Percentiles rank a stretch among this genome's conserved stretches.
Conservation (phyloP, 2,113 vertebrate species). For the Pycnonotus jocosus region DNA sequence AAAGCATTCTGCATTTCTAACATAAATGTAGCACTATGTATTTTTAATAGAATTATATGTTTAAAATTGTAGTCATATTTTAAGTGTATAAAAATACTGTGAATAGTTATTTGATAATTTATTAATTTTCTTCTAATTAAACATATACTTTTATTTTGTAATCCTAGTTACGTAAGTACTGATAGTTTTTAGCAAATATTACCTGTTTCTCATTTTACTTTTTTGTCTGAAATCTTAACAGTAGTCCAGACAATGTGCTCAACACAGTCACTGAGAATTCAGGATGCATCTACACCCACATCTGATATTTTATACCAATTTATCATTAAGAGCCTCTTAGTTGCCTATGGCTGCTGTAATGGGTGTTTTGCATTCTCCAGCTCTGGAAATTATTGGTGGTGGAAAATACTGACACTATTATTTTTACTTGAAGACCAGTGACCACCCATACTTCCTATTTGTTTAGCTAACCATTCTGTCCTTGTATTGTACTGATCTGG, state of each 20-base stretch:
- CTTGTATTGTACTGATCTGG: background rate
- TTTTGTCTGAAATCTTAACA: background rate
- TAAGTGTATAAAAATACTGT: background rate
- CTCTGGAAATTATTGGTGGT: background rate
- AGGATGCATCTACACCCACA: background rate
- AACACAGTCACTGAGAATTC: background rate
- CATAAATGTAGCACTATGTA: background rate
- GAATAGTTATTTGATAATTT: background rate
- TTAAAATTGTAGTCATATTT: background rate
- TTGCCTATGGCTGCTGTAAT: background rate
- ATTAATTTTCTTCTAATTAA: background rate
- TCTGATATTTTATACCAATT: background rate
- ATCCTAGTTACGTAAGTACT: background rate
- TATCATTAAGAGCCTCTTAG: background rate
- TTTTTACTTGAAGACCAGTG: background rate
- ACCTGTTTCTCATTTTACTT: background rate
- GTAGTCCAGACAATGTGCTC: background rate
- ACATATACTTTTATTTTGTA: background rate
- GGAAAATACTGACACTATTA: background rate
- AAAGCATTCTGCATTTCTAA: background rate
- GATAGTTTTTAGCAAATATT: background rate
- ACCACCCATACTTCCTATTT: background rate
- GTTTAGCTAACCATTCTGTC: background rate
- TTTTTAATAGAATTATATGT: background rate
- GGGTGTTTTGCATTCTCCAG: background rate